Percentiles rank a stretch among this genome's conserved stretches.
phyloP scores from a whole-genome alignment of 2,888 invertebrate species.

The Limenitis camilla region DNA sequence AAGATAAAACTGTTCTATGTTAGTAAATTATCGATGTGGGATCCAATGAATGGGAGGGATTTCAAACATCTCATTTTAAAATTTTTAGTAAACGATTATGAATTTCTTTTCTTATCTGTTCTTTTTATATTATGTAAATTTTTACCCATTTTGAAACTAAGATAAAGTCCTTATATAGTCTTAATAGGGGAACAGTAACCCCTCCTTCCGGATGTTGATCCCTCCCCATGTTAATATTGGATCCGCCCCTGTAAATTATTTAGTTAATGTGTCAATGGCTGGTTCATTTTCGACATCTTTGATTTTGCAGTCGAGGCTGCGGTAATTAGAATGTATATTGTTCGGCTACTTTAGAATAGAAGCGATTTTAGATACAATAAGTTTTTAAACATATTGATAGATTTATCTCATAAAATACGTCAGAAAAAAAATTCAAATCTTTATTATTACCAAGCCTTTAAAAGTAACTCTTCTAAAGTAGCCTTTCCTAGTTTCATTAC shows the following conservation, averaged over 20 bases:
- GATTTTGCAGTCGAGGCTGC: constrained; percentile 39
- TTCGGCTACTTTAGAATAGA: neutral
- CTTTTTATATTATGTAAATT: too few relatives aligned
- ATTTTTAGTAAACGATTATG: neutral
- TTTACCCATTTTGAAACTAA: too few relatives aligned
- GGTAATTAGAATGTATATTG: constrained; percentile 50
- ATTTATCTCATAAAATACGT: too few relatives aligned
- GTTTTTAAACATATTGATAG: too few relatives aligned
- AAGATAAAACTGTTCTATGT: constrained; percentile 15
- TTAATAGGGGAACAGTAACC: neutral
- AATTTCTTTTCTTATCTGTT: neutral
- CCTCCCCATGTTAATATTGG: constrained; percentile 35
- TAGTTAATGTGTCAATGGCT: constrained; percentile 35
- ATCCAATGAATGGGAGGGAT: neutral
- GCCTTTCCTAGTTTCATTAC: constrained; percentile 51
- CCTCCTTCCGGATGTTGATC: constrained; percentile 2
- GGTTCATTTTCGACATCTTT: constrained; percentile 25
- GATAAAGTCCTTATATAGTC: neutral
- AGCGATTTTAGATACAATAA: constrained; percentile 32
- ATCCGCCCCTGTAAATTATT: constrained; percentile 54
- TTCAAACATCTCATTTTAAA: neutral
- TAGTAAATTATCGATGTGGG: constrained; percentile 5
- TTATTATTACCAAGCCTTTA: too few relatives aligned
- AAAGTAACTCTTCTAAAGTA: neutral
- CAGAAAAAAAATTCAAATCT: too few relatives aligned